Conservation (phyloP, 2,888 invertebrate species). For the Phymatocera aterrima region DNA sequence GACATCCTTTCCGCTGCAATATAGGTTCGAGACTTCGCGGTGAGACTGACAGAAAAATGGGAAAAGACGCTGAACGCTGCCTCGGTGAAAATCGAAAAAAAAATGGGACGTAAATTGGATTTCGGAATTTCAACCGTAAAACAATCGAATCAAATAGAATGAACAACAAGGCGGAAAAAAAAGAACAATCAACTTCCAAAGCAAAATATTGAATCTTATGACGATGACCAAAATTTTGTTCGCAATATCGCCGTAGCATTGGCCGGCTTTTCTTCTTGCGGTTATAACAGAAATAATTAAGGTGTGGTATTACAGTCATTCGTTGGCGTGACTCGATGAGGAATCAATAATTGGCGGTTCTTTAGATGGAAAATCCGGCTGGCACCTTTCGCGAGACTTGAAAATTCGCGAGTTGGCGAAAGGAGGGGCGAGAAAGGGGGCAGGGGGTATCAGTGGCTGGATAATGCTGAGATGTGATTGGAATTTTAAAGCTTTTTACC, state of each 20-base stretch:
- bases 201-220: too few relatives aligned
- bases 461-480: constrained; percentile 40
- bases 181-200: too few relatives aligned
- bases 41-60: neutral
- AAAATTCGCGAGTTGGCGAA: too few relatives aligned
- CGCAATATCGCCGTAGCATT: too few relatives aligned
- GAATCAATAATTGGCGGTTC: constrained; percentile 37
- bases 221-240: too few relatives aligned
- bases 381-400: constrained; percentile 16
- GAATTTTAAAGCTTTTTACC: constrained; percentile 25
- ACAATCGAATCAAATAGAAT: neutral
- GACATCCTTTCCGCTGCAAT: constrained; percentile 34
- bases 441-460: constrained; percentile 29
- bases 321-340: constrained; percentile 15
- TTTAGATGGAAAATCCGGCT: neutral
- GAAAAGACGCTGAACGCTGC: neutral
- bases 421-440: too few relatives aligned
- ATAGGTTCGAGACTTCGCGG: too few relatives aligned
- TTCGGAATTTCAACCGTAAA: constrained; percentile 10
- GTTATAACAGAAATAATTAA: too few relatives aligned
- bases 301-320: too few relatives aligned
- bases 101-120: neutral
- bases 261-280: too few relatives aligned
- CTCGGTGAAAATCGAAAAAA: neutral
- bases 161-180: neutral